Evolutionary conservation across 2,113 vertebrate genomes (phyloP).

Genomic region (Spermophilus dauricus): DNA sequence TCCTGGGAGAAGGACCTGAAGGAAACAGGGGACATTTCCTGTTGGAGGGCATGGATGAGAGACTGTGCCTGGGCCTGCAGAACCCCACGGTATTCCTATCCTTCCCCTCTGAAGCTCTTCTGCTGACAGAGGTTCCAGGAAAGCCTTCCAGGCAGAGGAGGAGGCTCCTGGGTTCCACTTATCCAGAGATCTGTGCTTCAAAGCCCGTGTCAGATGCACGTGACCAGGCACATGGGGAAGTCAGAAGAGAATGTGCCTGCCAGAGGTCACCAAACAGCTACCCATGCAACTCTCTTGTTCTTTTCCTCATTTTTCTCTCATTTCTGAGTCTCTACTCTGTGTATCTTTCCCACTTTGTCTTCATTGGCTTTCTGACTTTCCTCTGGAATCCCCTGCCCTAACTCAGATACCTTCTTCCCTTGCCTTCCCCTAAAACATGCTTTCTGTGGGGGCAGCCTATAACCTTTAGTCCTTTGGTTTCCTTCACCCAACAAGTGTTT

Average conservation of each 20-base stretch:
- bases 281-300: background rate
- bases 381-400: background rate
- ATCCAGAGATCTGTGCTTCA: background rate
- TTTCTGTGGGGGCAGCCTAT: background rate
- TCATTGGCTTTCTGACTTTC: background rate
- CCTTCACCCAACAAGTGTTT: background rate
- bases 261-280: conserved; percentile 1
- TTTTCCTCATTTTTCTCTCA: background rate
- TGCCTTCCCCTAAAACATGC: background rate
- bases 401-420: background rate
- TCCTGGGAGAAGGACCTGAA: background rate
- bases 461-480: background rate
- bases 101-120: background rate
- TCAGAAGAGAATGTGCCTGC: background rate
- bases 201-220: background rate
- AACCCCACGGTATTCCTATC: background rate
- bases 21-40: background rate
- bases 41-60: background rate
- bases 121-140: background rate
- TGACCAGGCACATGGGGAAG: background rate
- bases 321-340: background rate
- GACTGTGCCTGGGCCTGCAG: background rate
- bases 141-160: background rate
- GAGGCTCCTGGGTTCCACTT: background rate
- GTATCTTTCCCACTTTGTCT: background rate